Base-by-base conservation (phyloP, 2,113 vertebrate species). In the Gobius niger region DNA sequence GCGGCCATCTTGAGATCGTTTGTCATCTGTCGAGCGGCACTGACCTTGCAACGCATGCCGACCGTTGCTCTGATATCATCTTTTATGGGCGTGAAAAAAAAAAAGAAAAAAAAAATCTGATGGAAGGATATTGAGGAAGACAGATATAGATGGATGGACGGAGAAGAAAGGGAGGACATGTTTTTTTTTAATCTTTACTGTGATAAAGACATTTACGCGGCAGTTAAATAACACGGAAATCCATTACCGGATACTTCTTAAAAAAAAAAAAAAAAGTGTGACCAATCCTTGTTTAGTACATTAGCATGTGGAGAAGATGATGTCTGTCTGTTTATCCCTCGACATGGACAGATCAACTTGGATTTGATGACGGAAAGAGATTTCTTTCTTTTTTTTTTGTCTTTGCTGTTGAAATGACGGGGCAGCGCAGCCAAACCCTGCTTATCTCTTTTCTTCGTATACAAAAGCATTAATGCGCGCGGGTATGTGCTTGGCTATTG, bases 221-320 rank as follows among this genome's bases (percentile, higher is more conserved):
- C 93, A 91, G 92, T 95, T 94, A 95, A 93, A 91, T 92, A 90
- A 88, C 93, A 91, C 85, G 93, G 91, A 95, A 96, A 95, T 95
- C 95, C 94, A 95, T 95, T 96, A 93, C 5, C 78, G 90, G 90
- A 93, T 81, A 93, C 93, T 90, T 92, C 90, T 90, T 93, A 93
- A 89, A 52, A 34, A 2, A 34, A 34, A 24, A 24, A 24, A 24
- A 24, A 34, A 34, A 94, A 93, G 93, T 95, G 94, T 95, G 94
- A 95, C 94, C 64, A 71, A 90, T 85, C 92, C 94, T 92, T 94
- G 93, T 94, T 94, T 91, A 92, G 93, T 93, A 93, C 94, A 95
- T 96, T 96, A 95, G 91, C 83, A 87, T 91, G 66, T 84, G 84
- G 7, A 88, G 88, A 88, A 87, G 89, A 85, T 75, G 88, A 90